Conservation (phyloP, 2,113 vertebrate genomes). For the Gymnocephalus cernua region DNA sequence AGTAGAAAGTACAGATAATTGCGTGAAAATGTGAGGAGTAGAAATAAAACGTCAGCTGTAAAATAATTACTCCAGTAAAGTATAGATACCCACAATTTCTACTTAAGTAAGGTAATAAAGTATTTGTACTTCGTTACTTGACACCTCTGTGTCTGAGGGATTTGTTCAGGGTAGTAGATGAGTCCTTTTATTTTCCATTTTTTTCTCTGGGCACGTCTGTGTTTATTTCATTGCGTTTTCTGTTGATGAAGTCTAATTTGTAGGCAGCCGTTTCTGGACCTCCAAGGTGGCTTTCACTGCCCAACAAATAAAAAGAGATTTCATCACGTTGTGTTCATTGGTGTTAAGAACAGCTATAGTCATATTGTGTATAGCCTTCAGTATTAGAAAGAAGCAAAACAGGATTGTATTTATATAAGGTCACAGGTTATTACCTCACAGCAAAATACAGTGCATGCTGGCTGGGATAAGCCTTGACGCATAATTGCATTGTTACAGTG, state of each 20-base stretch:
- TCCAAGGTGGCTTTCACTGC: not conserved
- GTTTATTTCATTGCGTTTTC: not conserved
- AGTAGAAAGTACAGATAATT: too few relatives aligned
- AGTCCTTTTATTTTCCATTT: not conserved
- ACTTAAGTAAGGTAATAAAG: too few relatives aligned
- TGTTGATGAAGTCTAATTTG: not conserved
- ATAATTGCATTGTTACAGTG: conserved; percentile 26
- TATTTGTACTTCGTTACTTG: too few relatives aligned
- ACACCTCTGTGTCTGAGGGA: conserved; percentile 1
- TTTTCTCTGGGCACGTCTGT: not conserved
- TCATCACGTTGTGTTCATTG: not conserved
- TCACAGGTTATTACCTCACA: not conserved
- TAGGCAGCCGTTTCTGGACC: not conserved
- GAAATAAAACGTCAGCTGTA: too few relatives aligned
- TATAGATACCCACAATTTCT: too few relatives aligned
- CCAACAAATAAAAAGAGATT: not conserved
- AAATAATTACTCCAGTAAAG: too few relatives aligned
- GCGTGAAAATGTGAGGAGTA: too few relatives aligned
- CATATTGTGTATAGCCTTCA: not conserved
- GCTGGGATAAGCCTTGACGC: conserved; percentile 1
- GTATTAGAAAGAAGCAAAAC: not conserved
- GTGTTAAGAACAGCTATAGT: not conserved
- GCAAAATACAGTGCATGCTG: not conserved
- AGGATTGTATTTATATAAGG: not conserved
- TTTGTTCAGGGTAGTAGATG: not conserved